Conservation (phyloP, 2,888 invertebrate genomes). For the Cerceris ruficornis region DNA sequence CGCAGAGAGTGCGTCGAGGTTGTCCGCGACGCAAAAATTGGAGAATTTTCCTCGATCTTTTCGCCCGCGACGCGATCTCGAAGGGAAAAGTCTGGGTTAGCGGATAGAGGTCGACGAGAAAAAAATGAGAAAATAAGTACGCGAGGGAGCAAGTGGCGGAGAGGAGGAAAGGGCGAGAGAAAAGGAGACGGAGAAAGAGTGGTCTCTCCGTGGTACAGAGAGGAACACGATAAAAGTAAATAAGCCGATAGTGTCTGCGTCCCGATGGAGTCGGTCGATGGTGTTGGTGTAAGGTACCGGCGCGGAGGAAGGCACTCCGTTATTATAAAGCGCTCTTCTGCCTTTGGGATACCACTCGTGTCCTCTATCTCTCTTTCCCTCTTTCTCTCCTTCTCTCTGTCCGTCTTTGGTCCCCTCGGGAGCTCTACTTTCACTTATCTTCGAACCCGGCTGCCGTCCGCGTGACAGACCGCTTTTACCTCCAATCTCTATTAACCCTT, state of each 20-base stretch:
- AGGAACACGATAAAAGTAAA: constrained; percentile 68
- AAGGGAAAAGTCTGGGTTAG: constrained; percentile 44
- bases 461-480: constrained; percentile 6
- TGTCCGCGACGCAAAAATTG: background rate
- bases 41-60: constrained; percentile 11
- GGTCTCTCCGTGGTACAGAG: constrained; percentile 7
- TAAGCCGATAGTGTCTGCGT: constrained; percentile 58
- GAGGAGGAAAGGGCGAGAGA: constrained; percentile 9
- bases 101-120: constrained; percentile 42
- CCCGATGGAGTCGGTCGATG: constrained; percentile 22
- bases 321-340: constrained; percentile 62
- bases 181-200: background rate
- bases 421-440: constrained; percentile 54
- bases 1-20: background rate
- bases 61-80: constrained; percentile 11
- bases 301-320: constrained; percentile 46
- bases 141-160: constrained; percentile 21
- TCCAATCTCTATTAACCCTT: constrained; percentile 28
- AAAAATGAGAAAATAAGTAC: constrained; percentile 70
- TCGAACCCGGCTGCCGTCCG: constrained; percentile 13
- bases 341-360: constrained; percentile 6
- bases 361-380: background rate
- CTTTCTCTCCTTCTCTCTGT: background rate
- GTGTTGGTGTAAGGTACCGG: constrained; percentile 20
- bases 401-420: background rate